phyloP scores from a whole-genome alignment of 2,113 vertebrate species.

The Merops nubicus region DNA sequence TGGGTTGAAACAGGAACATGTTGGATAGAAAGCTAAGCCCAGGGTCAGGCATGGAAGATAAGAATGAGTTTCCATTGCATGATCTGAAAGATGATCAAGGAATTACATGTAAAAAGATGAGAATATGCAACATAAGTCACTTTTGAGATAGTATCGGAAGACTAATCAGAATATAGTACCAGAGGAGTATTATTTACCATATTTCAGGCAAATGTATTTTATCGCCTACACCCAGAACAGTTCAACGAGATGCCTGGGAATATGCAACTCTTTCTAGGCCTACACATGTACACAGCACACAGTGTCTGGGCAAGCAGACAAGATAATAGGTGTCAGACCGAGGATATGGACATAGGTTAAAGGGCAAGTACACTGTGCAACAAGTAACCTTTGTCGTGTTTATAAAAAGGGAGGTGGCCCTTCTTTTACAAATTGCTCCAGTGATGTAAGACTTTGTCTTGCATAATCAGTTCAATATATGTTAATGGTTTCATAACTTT shows the following conservation, averaged over 20 bases:
- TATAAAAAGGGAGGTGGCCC: background rate
- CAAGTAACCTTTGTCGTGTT: background rate
- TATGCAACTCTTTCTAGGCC: fast-evolving
- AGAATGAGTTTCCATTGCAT: background rate
- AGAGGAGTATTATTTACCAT: too few relatives aligned
- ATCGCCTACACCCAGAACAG: background rate
- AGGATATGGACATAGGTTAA: background rate
- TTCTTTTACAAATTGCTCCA: background rate
- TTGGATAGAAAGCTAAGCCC: background rate
- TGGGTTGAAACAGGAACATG: background rate
- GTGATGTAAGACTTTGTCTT: background rate
- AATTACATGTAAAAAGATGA: background rate
- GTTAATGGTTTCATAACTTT: background rate
- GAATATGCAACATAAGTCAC: background rate
- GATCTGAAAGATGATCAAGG: background rate
- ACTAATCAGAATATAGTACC: background rate
- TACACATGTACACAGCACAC: background rate
- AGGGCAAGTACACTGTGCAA: background rate
- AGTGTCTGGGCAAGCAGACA: background rate
- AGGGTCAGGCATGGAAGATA: background rate
- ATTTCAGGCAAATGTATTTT: background rate
- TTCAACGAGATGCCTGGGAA: background rate
- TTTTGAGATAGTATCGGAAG: background rate
- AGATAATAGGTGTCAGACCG: background rate
- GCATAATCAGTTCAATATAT: background rate